A percentile compares a stretch with the other conserved stretches of the same genome.
phyloP scores from a whole-genome alignment of 2,113 vertebrate species.

The Pollachius pollachius region DNA sequence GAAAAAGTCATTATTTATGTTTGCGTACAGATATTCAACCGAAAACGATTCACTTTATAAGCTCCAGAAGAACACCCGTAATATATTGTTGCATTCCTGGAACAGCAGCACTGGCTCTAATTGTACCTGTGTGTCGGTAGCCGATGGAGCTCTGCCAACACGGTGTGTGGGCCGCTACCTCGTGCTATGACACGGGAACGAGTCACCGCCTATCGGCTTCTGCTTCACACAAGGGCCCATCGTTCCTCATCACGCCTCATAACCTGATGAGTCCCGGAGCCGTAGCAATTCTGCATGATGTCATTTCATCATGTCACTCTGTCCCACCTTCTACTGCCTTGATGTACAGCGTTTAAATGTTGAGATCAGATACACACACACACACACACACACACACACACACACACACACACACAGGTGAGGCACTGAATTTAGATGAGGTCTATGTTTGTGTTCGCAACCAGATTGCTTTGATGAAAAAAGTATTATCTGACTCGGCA shows the following conservation, averaged over 20 bases:
- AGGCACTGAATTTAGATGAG: too few relatives aligned
- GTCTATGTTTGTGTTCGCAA: too few relatives aligned
- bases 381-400: too few relatives aligned
- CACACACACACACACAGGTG: too few relatives aligned
- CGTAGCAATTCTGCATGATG: too few relatives aligned
- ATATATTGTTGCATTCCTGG: slow-evolving; percentile 2
- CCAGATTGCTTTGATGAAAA: too few relatives aligned
- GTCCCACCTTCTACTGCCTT: too few relatives aligned
- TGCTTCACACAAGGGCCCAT: neutral
- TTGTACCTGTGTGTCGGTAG: neutral
- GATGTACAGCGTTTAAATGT: too few relatives aligned
- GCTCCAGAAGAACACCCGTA: neutral
- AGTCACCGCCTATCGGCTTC: neutral
- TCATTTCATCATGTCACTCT: too few relatives aligned
- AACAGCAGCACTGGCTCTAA: slow-evolving; percentile 23
- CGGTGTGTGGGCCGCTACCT: neutral
- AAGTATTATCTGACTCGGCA: too few relatives aligned
- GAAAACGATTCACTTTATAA: slow-evolving; percentile 8
- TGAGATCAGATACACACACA: too few relatives aligned
- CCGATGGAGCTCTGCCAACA: neutral
- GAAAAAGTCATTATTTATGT: slow-evolving; percentile 6
- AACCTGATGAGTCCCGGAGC: too few relatives aligned
- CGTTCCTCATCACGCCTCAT: neutral
- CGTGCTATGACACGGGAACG: neutral
- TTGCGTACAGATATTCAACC: neutral